phyloP scores from a whole-genome alignment of 2,113 vertebrate genomes.

The Prochilodus magdalenae region DNA sequence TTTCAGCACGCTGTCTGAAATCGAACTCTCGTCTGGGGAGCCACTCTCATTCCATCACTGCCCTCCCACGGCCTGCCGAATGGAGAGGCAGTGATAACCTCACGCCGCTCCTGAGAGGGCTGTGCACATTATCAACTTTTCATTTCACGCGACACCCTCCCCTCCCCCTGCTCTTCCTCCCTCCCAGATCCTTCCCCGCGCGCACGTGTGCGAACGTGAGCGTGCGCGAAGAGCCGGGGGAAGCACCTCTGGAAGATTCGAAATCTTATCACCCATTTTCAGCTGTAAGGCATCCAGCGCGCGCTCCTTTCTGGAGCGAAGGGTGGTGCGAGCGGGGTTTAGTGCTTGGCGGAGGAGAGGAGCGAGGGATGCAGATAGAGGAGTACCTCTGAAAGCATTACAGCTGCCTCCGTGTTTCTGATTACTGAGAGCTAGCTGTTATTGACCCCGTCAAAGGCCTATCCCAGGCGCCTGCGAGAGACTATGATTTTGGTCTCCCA shows the following conservation, averaged over 20 bases:
- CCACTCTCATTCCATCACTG: background rate
- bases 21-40: background rate
- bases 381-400: slow-evolving; percentile 29
- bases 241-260: background rate
- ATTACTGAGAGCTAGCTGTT: slow-evolving; percentile 36
- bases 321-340: slow-evolving; percentile 53
- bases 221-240: no score
- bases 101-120: background rate
- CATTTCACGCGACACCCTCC: background rate
- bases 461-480: background rate
- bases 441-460: slow-evolving; percentile 26
- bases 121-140: slow-evolving; percentile 31
- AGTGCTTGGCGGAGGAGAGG: slow-evolving; percentile 36
- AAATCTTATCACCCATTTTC: slow-evolving; percentile 41
- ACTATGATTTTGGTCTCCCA: slow-evolving; percentile 35
- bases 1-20: background rate
- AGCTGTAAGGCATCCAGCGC: background rate
- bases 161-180: no score
- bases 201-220: background rate
- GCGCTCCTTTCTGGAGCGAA: background rate
- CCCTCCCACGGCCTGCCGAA: background rate
- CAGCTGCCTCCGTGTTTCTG: slow-evolving; percentile 30
- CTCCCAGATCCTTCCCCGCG: background rate
- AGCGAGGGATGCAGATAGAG: slow-evolving; percentile 2
- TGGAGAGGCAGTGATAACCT: slow-evolving; percentile 1